phyloP scores from a whole-genome alignment of 2,113 vertebrate species.

The Anoplopoma fimbria region DNA sequence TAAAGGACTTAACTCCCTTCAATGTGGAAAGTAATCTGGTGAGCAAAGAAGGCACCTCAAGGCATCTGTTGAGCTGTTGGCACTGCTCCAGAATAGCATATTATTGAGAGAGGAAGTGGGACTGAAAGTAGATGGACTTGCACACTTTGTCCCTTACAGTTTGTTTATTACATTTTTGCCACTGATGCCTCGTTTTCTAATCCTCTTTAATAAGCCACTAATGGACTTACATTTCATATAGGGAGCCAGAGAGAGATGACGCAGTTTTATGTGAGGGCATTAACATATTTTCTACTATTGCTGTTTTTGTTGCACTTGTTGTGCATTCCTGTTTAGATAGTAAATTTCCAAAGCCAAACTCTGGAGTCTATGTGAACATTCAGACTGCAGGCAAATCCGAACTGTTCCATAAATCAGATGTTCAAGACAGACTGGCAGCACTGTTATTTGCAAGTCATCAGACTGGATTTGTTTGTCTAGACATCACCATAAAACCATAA shows the following conservation, averaged over 20 bases:
- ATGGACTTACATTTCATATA: constrained; percentile 39
- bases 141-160: constrained; percentile 7
- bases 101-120: not conserved
- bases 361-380: not conserved
- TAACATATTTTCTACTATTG: too few species aligned
- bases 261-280: not conserved
- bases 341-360: not conserved
- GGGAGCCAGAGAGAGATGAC: not conserved
- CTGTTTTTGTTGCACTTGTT: not conserved
- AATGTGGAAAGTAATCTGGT: not conserved
- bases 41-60: not conserved
- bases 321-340: not conserved
- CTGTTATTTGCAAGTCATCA: too few species aligned
- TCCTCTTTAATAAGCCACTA: constrained; percentile 32
- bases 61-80: not conserved
- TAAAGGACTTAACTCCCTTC: not conserved
- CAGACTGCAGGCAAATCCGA: too few species aligned
- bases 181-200: constrained; percentile 31
- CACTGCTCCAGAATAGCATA: not conserved
- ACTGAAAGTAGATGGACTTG: not conserved
- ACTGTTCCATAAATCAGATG: too few species aligned
- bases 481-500: not conserved
- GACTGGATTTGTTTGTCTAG: too few species aligned
- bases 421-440: too few species aligned
- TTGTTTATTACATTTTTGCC: constrained; percentile 37